phyloP scores from a whole-genome alignment of 2,113 vertebrate genomes.

The Hydropotes inermis region DNA sequence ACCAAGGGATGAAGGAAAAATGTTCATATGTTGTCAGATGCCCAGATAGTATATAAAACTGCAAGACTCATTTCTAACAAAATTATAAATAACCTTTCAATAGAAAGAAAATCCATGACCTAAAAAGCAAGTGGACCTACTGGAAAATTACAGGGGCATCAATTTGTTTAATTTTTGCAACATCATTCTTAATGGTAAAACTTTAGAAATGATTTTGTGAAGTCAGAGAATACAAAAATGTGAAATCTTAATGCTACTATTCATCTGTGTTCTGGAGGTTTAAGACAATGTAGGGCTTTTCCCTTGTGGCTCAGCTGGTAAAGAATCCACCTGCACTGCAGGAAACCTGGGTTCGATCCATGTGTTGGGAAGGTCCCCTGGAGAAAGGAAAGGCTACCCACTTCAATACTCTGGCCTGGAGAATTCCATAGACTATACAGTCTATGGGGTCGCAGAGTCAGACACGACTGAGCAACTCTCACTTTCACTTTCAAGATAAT shows the following conservation, averaged over 20 bases:
- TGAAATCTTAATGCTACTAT: background rate
- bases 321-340: background rate
- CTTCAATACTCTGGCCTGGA: background rate
- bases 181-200: background rate
- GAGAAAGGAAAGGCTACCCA: background rate
- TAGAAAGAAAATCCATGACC: background rate
- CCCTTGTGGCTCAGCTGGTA: background rate
- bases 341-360: background rate
- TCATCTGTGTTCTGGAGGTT: background rate
- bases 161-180: background rate
- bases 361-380: background rate
- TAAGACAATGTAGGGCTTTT: background rate
- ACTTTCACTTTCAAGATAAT: background rate
- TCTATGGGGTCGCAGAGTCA: background rate
- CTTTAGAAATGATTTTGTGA: background rate
- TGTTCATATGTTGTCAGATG: background rate
- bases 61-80: background rate
- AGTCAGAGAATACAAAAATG: background rate
- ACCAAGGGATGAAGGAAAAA: background rate
- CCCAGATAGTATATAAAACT: background rate
- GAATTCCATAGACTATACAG: background rate
- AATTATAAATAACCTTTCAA: background rate
- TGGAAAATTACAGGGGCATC: background rate
- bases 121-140: background rate
- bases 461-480: background rate